Percentiles rank a stretch among this genome's conserved stretches.
These are phyloP conservation scores for Pseudococcus longispinus DNA, from an alignment of 2,888 invertebrate genomes.

Conservation along the genomic window DNA sequence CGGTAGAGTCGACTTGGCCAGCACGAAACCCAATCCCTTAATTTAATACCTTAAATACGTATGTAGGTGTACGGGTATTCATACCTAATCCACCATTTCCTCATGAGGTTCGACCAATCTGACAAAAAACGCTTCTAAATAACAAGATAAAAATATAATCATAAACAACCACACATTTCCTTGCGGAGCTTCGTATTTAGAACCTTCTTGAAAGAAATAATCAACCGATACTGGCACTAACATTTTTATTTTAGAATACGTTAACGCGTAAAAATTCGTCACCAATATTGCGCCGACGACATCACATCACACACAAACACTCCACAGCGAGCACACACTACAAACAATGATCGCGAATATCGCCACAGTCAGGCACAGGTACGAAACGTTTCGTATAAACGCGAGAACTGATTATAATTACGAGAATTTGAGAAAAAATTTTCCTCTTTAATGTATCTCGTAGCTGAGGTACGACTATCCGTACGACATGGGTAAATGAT, in stretches of 20 bases:
- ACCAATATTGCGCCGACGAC: neutral
- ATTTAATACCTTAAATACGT: neutral
- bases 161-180: constrained; percentile 50
- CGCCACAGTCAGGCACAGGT: neutral
- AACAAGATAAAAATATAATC: constrained; percentile 44
- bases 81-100: constrained; percentile 30
- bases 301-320: neutral
- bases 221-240: constrained; percentile 35
- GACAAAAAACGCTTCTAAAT: constrained; percentile 21
- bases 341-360: neutral
- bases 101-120: constrained; percentile 6
- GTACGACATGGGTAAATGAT: neutral
- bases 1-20: neutral
- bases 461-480: neutral
- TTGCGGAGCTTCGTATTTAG: constrained; percentile 26
- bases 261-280: constrained; percentile 9
- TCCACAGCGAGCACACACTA: neutral
- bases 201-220: constrained; percentile 43
- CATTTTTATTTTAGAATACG: constrained; percentile 33
- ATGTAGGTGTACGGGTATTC: neutral
- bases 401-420: neutral
- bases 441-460: neutral
- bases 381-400: neutral
- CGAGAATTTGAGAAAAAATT: neutral
- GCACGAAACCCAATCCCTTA: too few species aligned